Percentiles rank a stretch among this genome's conserved stretches.
Evolutionary conservation across 2,113 vertebrate genomes (phyloP).

Genomic region (Ginglymostoma cirratum): DNA sequence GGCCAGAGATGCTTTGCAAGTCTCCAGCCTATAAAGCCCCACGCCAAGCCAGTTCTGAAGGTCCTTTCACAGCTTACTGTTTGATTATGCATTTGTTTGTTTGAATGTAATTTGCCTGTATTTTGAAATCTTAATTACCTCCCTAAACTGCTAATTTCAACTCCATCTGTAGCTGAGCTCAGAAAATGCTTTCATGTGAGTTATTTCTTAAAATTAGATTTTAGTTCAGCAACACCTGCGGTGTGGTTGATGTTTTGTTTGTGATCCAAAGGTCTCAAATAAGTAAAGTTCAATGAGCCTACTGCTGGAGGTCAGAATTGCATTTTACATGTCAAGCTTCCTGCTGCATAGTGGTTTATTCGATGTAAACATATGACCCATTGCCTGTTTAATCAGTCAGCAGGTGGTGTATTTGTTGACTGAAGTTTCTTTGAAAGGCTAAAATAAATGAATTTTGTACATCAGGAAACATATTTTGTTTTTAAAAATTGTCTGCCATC

Average conservation of each 20-base stretch:
- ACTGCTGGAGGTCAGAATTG: not conserved
- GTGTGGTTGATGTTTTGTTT: not conserved
- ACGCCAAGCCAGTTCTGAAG: not conserved
- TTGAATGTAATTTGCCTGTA: not conserved
- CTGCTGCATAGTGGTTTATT: not conserved
- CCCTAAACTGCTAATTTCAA: not conserved
- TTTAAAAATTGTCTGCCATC: not conserved
- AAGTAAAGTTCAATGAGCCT: not conserved
- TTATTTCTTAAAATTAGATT: not conserved
- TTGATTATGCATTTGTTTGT: not conserved
- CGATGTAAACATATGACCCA: not conserved
- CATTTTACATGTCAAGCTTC: not conserved
- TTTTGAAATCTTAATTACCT: not conserved
- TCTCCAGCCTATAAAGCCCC: not conserved
- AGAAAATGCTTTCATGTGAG: not conserved
- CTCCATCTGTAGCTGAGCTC: not conserved
- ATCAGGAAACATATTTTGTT: not conserved
- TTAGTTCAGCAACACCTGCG: not conserved
- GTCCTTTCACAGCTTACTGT: not conserved
- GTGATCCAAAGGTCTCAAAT: not conserved
- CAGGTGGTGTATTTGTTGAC: not conserved
- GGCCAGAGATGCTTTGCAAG: not conserved
- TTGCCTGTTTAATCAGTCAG: not conserved
- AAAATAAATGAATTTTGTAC: not conserved
- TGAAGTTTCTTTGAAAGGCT: not conserved